Conservation (phyloP, 2,888 invertebrate species). For the Andrena trimmerana region DNA sequence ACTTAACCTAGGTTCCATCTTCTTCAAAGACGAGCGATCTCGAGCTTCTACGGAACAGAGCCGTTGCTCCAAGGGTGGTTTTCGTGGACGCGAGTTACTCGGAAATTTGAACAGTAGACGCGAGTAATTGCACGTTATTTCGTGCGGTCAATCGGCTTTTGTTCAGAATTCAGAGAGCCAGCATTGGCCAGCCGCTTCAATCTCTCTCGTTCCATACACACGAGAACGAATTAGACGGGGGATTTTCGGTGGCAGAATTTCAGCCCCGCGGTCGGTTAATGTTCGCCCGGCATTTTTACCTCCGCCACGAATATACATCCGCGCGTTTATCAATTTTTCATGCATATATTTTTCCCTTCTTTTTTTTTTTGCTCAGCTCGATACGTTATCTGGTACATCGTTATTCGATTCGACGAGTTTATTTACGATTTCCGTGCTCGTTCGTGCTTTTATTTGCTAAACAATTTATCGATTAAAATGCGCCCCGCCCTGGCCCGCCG, state of each 20-base stretch:
- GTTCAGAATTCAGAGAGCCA: slow-evolving; percentile 11
- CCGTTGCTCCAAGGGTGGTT: too few relatives aligned
- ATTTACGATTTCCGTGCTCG: slow-evolving; percentile 38
- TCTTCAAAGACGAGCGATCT: too few relatives aligned
- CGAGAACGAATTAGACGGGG: slow-evolving; percentile 47
- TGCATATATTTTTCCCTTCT: slow-evolving; percentile 3
- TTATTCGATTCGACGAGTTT: slow-evolving; percentile 23
- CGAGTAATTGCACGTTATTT: slow-evolving; percentile 45
- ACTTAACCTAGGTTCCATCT: too few relatives aligned
- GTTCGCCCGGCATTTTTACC: slow-evolving; percentile 15
- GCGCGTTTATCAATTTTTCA: slow-evolving; percentile 44
- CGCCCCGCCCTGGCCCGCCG: background rate
- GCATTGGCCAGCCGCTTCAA: slow-evolving; percentile 32
- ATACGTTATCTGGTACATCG: slow-evolving; percentile 6
- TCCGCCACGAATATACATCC: background rate
- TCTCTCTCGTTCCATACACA: slow-evolving; percentile 40
- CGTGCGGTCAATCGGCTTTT: slow-evolving; percentile 56
- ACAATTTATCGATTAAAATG: slow-evolving; percentile 38
- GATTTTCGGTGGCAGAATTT: slow-evolving; percentile 35
- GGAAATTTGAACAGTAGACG: background rate
- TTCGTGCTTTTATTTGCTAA: background rate
- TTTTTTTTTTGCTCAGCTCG: background rate
- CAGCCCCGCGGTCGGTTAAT: slow-evolving; percentile 18
- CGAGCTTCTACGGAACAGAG: background rate
- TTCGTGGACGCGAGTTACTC: background rate